Evolutionary conservation across 2,797 vertebrate species (phyloP).

Genomic region (Buphagus erythrorhynchus): DNA sequence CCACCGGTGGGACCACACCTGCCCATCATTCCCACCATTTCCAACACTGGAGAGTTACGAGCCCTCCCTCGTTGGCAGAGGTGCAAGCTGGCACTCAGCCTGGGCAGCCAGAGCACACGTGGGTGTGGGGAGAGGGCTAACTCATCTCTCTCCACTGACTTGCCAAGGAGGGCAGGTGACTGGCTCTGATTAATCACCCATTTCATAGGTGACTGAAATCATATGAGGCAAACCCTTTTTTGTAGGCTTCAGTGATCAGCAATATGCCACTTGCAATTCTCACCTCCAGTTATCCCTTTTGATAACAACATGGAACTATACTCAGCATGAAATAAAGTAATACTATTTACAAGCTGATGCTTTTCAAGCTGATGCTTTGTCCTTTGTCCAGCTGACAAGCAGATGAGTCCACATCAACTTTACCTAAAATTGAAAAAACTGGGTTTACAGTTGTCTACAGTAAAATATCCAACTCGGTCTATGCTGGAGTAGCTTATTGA

Average conservation of each 20-base stretch:
- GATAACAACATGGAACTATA: neutral
- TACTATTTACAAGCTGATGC: neutral
- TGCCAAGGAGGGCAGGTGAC: neutral
- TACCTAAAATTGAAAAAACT: neutral
- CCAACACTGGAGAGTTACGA: neutral
- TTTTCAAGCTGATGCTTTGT: neutral
- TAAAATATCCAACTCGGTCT: neutral
- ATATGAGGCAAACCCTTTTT: neutral
- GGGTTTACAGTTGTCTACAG: neutral
- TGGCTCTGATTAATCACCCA: neutral
- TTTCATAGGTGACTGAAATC: neutral
- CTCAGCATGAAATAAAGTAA: neutral
- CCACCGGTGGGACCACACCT: neutral
- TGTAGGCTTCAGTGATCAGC: neutral
- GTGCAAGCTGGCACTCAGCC: neutral
- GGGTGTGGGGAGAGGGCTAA: neutral
- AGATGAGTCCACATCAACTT: neutral
- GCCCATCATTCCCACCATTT: neutral
- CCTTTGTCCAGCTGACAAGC: neutral
- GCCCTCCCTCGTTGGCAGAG: rapidly evolving
- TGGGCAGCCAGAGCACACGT: neutral
- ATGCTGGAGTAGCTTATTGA: neutral
- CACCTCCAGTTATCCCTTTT: neutral
- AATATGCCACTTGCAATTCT: neutral
- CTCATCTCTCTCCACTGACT: neutral